Evolutionary conservation across 2,888 invertebrate species (phyloP), one percentile per base, ranked within the genome.

Genomic region (Antheraea yamamai): DNA sequence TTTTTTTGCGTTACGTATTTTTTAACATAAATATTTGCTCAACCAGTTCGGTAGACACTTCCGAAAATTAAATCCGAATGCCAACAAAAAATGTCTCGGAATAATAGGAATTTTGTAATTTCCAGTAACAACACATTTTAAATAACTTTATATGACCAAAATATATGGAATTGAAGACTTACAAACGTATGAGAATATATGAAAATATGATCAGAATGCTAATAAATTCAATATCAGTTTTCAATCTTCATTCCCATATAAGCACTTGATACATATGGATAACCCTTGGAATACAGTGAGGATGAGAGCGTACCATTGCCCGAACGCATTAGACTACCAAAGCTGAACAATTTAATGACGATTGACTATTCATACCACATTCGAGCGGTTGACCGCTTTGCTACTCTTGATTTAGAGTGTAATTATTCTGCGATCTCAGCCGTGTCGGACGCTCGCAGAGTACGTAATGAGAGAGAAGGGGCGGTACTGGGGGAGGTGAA

Each of bases 311-410:
- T 82, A 81, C 81, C 81, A 84, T 82, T 82, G 61, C 70, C 83
- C 83, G 84, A 85, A 85, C 89, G 88, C 88, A 91, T 93, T 92
- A 92, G 92, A 92, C 92, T 92, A 92, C 90, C 92, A 94, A 92
- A 92, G 92, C 93, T 89, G 92, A 93, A 93, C 92, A 90, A 92
- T 94, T 93, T 93, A 94, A 94, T 94, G 94, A 93, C 92, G 91
- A 93, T 94, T 93, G 93, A 93, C 93, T 94, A 94, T 94, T 94
- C 94, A 94, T 93, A 91, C 91, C 91, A 91, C 91, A 93, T 92
- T 91, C 90, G 89, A 90, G 88, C 87, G 93, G 92, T 90, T 92
- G 93, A 93, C 92, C 94, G 93, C 92, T 90, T 89, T 88, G 89
- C 91, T 91, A 89, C 92, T 91, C 93, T 92, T 93, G 94, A 94